These are phyloP conservation scores for Xiphophorus couchianus DNA, from an alignment of 2,113 vertebrate species.

Conservation along the genomic window DNA sequence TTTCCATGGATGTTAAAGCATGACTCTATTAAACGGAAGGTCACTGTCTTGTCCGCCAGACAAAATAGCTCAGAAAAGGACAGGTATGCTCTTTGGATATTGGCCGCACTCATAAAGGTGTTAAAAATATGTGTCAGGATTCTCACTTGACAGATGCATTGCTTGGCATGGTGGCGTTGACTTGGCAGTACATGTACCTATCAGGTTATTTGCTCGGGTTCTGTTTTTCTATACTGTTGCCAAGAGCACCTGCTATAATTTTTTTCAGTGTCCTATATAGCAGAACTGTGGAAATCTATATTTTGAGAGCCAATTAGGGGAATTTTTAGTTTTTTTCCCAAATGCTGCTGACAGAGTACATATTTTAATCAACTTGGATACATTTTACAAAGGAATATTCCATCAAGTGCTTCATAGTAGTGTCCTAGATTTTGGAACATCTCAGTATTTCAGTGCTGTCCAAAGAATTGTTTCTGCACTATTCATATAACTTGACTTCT, in stretches of 20 bases:
- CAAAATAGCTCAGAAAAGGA: slow-evolving; percentile 71
- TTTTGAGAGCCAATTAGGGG: slow-evolving; percentile 29
- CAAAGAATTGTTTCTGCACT: slow-evolving; percentile 33
- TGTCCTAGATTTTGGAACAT: slow-evolving; percentile 36
- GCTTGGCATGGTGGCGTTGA: slow-evolving; percentile 76
- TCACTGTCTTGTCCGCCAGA: slow-evolving; percentile 64
- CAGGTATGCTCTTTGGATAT: slow-evolving; percentile 73
- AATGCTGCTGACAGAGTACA: background rate
- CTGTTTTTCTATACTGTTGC: slow-evolving; percentile 60
- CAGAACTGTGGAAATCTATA: slow-evolving; percentile 27
- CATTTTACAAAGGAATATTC: slow-evolving; percentile 38
- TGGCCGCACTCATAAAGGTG: slow-evolving; percentile 74
- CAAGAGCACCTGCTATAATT: slow-evolving; percentile 60
- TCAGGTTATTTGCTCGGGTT: slow-evolving; percentile 76
- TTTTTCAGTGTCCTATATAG: slow-evolving; percentile 26
- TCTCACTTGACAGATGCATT: slow-evolving; percentile 83
- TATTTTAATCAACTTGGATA: slow-evolving; percentile 20
- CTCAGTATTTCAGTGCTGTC: slow-evolving; percentile 5
- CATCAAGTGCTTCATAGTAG: slow-evolving; percentile 22
- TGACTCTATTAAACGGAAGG: slow-evolving; percentile 69
- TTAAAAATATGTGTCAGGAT: slow-evolving; percentile 78
- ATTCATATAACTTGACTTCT: slow-evolving; percentile 51
- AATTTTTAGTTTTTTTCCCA: background rate
- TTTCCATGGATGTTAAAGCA: slow-evolving; percentile 48
- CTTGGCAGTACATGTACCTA: slow-evolving; percentile 72